Base-by-base conservation (phyloP, 2,888 invertebrate species). In the Chloroclystis v-ata region DNA sequence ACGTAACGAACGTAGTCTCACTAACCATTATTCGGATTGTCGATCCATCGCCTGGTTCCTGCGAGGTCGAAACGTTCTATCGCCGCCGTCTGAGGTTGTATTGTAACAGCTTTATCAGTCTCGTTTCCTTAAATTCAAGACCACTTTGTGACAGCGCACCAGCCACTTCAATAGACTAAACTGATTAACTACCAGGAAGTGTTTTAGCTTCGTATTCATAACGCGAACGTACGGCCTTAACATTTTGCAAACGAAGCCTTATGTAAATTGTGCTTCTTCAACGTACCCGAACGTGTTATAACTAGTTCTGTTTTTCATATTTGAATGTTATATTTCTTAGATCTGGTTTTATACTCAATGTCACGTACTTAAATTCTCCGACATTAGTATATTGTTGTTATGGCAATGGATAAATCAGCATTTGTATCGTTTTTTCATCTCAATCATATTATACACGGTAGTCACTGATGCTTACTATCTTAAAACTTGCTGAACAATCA, bases 11-110 rank as follows among this genome's bases (percentile, higher is more conserved):
- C 64, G 70, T 66, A 78, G 70, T 75, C 75, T 77, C 74, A 75
- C 76, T 77, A 73, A 75, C 76, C 74, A 78, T 75, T 77, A 74
- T 77, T 75, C 72, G 73, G 75, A 75, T 72, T 72, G 76, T 70
- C 74, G 75, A 79, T 78, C 75, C 71, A 72, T 75, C 74, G 78
- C 70, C 75, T 76, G 71, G 71, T 76, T 75, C 71, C 68, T 69
- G 65, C 80, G 76, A 82, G 78, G 81, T 75, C 78, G 68, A 69
- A 49, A 72, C 73, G 71, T 72, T 79, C 72, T 77, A 73, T 69
- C 67, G 65, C 67, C 63, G 69, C 66, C 65, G 61, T 56, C 65
- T 65, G 71, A 75, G 74, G 72, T 72, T 76, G 71, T 64, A 64
- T 71, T 76, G 71, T 64, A 64, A 65, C 65, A 64, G 62, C 65